Evolutionary conservation across 2,113 vertebrate species (phyloP).

Genomic region (Tauraco erythrolophus): DNA sequence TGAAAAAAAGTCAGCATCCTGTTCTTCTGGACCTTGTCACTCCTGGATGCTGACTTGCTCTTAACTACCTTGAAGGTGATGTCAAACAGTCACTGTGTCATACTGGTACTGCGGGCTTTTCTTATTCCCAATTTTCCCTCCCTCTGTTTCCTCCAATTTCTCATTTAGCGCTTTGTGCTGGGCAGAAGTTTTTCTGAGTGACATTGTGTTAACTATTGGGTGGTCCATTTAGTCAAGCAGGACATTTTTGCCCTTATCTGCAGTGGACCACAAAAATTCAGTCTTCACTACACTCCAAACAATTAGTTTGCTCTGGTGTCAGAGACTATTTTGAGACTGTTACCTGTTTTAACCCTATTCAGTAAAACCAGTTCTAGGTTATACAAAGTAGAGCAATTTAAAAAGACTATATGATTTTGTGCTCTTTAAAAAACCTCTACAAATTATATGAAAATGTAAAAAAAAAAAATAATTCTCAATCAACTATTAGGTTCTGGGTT

Average conservation of each 20-base stretch:
- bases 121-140: neutral
- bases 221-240: neutral
- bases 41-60: neutral
- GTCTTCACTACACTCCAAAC: neutral
- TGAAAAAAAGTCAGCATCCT: neutral
- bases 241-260: neutral
- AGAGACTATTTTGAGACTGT: neutral
- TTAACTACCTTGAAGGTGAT: neutral
- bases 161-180: neutral
- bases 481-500: neutral
- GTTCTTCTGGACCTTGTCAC: neutral
- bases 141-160: neutral
- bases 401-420: neutral
- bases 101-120: neutral
- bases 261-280: neutral
- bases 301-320: neutral
- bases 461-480: rapidly evolving
- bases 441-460: rapidly evolving
- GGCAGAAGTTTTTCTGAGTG: neutral
- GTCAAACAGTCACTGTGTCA: neutral
- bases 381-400: neutral
- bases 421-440: neutral
- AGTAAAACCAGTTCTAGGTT: neutral
- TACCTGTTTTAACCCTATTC: neutral
- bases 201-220: neutral